Percentiles rank a stretch among this genome's conserved stretches.
Conservation (phyloP, 2,888 invertebrate species). For the Stenodera caucasica region DNA sequence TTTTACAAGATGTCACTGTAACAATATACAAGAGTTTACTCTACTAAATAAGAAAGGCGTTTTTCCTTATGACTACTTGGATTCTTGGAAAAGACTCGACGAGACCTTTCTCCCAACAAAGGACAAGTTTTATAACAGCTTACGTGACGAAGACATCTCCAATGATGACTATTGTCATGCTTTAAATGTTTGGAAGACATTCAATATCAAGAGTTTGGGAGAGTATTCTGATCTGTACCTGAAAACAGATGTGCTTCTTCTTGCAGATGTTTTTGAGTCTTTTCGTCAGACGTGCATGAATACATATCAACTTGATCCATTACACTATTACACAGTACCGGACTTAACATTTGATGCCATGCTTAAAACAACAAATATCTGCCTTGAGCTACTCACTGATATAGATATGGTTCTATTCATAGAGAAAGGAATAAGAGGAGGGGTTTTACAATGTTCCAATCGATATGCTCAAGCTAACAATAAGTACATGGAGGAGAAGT, state of each 20-base stretch:
- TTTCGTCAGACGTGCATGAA: neutral
- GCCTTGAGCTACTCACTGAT: conserved; percentile 46
- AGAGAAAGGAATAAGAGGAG: conserved; percentile 42
- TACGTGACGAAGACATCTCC: conserved; percentile 28
- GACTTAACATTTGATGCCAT: conserved; percentile 13
- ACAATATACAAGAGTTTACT: conserved; percentile 29
- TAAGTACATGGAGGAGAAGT: conserved; percentile 40
- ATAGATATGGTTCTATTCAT: conserved; percentile 46
- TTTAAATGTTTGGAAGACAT: conserved; percentile 36
- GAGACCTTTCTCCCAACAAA: conserved; percentile 31
- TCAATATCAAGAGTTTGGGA: conserved; percentile 30
- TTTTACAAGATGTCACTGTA: neutral
- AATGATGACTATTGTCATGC: conserved; percentile 41
- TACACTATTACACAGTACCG: conserved; percentile 49
- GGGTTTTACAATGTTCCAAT: conserved; percentile 42
- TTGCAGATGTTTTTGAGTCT: conserved; percentile 24
- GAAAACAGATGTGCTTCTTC: conserved; percentile 15
- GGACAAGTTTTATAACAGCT: conserved; percentile 29
- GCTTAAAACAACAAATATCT: conserved; percentile 40
- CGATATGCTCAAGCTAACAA: conserved; percentile 46
- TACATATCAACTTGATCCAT: conserved; percentile 42
- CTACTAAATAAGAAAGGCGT: conserved; percentile 41
- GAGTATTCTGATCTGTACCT: conserved; percentile 18
- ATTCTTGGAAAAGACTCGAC: conserved; percentile 17
- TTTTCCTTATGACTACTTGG: conserved; percentile 45